Base-by-base conservation (phyloP, 2,888 invertebrate genomes). In the Drosophila planitibia region DNA sequence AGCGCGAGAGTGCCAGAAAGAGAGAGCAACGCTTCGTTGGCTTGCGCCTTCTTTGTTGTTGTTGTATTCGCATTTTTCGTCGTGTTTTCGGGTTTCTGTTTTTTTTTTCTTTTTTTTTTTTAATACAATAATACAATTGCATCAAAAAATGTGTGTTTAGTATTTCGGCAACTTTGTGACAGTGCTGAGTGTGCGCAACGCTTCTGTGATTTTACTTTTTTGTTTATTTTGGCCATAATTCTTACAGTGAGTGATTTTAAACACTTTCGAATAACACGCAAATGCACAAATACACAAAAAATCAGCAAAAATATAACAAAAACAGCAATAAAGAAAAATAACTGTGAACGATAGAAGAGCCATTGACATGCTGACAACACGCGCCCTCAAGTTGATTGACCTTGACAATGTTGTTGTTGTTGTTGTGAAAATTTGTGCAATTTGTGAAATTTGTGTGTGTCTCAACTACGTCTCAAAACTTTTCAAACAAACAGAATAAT, bases 121-220 rank as follows among this genome's bases (percentile, higher is more conserved):
- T 53, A 70, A 76, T 65, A 79, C 80, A 79, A 78, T 78, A 83
- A 88, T 76, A 85, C 83, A 87, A 89, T 89, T 87, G 86, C 86
- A 87, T 87, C 79, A 86, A 86, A 84, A 84, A 84, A 79, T 76
- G 81, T 87, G 82, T 81, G 85, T 76, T 87, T 89, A 87, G 74
- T 87, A 87, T 87, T 87, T 87, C 88, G 86, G 90, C 81, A 87
- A 89, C 86, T 89, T 87, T 86, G 83, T 82, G 85, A 80, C 85
- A 77, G 87, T 69, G 83, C 87, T 86, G 81, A 81, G 82, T 78
- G 75, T 80, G 78, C 82, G 81, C 82, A 87, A 83, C 81, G 85
- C 73, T 83, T 70, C 69, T 76, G 70, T 65, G 72, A 84, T 82
- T 77, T 78, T 59, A 30, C 35, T 67, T 49, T 64, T 64, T 53